Evolutionary conservation across 2,797 vertebrate genomes (phyloP).

Genomic region (Pempheris klunzingeri): DNA sequence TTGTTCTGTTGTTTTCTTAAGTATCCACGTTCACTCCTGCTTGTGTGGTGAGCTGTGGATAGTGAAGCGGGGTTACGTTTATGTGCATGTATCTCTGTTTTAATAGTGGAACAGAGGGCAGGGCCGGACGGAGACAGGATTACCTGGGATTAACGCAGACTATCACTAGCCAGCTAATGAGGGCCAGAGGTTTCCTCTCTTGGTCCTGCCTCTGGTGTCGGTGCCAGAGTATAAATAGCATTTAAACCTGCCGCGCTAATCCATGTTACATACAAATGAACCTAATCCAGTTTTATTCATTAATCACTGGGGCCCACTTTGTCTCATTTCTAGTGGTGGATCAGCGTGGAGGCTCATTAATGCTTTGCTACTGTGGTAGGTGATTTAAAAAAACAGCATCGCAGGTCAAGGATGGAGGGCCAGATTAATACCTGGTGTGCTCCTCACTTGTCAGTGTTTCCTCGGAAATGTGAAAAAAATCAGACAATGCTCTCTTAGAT

Average conservation of each 20-base stretch:
- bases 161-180: conserved; percentile 67
- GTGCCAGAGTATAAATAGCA: conserved; percentile 52
- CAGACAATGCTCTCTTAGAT: not conserved
- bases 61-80: not conserved
- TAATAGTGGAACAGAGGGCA: conserved; percentile 56
- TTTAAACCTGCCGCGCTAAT: conserved; percentile 55
- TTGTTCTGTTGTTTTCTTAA: not conserved
- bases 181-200: conserved; percentile 60
- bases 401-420: not conserved
- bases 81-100: conserved; percentile 13
- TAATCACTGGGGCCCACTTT: conserved; percentile 22
- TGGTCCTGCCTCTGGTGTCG: conserved; percentile 30
- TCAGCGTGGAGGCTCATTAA: conserved; percentile 27
- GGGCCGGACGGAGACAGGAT: conserved; percentile 60
- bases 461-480: not conserved
- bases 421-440: not conserved
- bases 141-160: conserved; percentile 72
- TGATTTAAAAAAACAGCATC: not conserved
- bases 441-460: not conserved
- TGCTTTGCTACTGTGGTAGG: conserved; percentile 2
- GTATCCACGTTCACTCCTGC: not conserved
- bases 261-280: conserved; percentile 45
- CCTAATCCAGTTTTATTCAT: conserved; percentile 45
- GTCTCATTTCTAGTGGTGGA: conserved; percentile 14
- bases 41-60: not conserved